Base-by-base conservation (phyloP, 1,140 invertebrate species). In the Cydia pomonella region DNA sequence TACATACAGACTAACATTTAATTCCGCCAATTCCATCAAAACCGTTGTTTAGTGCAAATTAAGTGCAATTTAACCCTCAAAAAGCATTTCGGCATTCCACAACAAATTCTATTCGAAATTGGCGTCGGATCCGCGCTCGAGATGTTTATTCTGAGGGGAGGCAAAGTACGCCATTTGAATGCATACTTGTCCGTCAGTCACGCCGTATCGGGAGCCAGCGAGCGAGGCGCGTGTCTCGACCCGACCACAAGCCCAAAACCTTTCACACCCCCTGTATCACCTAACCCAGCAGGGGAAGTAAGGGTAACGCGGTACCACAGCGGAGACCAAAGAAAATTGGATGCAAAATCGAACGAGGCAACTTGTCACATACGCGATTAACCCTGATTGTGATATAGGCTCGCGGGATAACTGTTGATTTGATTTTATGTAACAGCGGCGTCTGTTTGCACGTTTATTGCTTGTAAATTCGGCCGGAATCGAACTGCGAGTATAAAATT, bases 111-210 rank as follows among this genome's bases (percentile, higher is more conserved):
- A 78, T 86, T 88, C 82, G 82, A 92, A 92, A 92, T 92, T 90
- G 89, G 88, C 84, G 81, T 78, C 79, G 84, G 81, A 88, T 87
- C 82, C 83, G 82, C 76, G 81, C 77, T 77, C 33, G 73, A 83
- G 82, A 86, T 91, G 88, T 92, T 91, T 92, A 90, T 90, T 87
- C 84, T 85, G 80, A 83, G 85, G 77, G 83, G 82, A 10, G 79
- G 87, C 93, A 94, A 95, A 95, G 94, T 94, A 94, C 94, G 91
- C 94, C 88, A 95, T 95, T 95, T 95, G 94, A 95, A 95, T 95
- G 94, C 94, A 95, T 95, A 93, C 94, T 94, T 94, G 94, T 95
- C 94, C 93, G 94, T 95, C 94, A 95, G 93, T 94, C 94, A 94
- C 89, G 93, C 90, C 92, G 94, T 94, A 94, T 94, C 94, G 93